phyloP scores from a whole-genome alignment of 2,113 vertebrate species.

The Nansenia antarctica region DNA sequence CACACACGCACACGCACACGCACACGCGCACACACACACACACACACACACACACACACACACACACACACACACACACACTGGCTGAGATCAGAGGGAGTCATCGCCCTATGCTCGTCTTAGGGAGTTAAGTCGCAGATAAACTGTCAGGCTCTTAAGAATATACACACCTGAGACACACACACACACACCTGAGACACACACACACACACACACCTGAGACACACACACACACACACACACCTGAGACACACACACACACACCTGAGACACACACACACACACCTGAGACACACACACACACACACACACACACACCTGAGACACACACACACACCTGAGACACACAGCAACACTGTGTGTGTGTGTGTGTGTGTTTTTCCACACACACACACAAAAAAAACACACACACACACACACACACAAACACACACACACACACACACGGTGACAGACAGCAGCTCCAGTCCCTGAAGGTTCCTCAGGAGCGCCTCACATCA shows the following conservation, averaged over 20 bases:
- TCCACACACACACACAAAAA: no score
- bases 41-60: neutral
- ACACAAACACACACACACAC: no score
- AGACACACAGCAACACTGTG: neutral
- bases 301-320: neutral
- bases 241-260: no score
- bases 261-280: neutral
- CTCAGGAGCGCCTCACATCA: no score
- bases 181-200: neutral
- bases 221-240: no score
- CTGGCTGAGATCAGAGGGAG: conserved; percentile 2
- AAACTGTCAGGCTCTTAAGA: no score
- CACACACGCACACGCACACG: neutral
- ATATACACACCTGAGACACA: no score
- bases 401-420: no score
- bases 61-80: conserved; percentile 36
- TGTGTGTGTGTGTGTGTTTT: conserved; percentile 17
- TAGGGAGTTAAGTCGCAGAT: no score
- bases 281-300: conserved; percentile 46
- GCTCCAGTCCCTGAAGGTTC: no score
- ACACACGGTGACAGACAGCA: no score
- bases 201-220: neutral
- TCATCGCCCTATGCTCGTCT: conserved; percentile 41
- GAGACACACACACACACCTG: neutral
- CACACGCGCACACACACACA: conserved; percentile 15